Percentiles rank a stretch among this genome's conserved stretches.
These are phyloP conservation scores for Boleophthalmus pectinirostris DNA, from an alignment of 2,113 vertebrate genomes.

Conservation along the genomic window DNA sequence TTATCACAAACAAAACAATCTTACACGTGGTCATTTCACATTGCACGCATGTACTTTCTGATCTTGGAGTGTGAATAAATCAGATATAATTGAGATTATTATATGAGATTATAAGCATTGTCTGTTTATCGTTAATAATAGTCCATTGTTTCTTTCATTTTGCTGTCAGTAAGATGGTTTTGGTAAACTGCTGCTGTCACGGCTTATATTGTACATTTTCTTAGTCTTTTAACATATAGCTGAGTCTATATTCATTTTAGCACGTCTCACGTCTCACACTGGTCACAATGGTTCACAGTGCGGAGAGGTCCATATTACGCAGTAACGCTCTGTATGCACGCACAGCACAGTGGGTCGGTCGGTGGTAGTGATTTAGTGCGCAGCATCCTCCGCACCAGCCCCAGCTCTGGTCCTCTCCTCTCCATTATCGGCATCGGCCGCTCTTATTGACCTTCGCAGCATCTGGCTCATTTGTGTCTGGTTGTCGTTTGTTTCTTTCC, in stretches of 20 bases:
- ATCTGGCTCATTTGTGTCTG: conserved; percentile 17
- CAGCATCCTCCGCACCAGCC: conserved; percentile 34
- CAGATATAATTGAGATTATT: neutral
- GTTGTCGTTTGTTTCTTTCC: neutral
- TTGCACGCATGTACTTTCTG: neutral
- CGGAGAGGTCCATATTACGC: conserved; percentile 36
- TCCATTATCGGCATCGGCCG: conserved; percentile 19
- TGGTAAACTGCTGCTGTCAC: too few species aligned
- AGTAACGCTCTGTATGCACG: conserved; percentile 15
- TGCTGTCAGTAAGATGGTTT: too few species aligned
- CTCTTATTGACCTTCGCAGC: conserved; percentile 28
- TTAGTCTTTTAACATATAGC: neutral
- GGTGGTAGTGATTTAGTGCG: conserved; percentile 33
- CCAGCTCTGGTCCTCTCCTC: conserved; percentile 29
- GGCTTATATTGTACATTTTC: too few species aligned
- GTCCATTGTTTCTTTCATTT: neutral
- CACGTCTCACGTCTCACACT: too few species aligned
- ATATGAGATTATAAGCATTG: neutral
- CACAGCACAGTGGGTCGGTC: conserved; percentile 27
- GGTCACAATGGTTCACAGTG: neutral
- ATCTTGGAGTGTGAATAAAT: neutral
- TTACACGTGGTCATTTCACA: neutral
- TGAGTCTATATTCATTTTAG: neutral
- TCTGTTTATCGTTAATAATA: neutral
- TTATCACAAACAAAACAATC: neutral